Percentiles rank a stretch among this genome's conserved stretches.
Evolutionary conservation across 2,113 vertebrate species (phyloP).

Genomic region (Siniperca chuatsi): DNA sequence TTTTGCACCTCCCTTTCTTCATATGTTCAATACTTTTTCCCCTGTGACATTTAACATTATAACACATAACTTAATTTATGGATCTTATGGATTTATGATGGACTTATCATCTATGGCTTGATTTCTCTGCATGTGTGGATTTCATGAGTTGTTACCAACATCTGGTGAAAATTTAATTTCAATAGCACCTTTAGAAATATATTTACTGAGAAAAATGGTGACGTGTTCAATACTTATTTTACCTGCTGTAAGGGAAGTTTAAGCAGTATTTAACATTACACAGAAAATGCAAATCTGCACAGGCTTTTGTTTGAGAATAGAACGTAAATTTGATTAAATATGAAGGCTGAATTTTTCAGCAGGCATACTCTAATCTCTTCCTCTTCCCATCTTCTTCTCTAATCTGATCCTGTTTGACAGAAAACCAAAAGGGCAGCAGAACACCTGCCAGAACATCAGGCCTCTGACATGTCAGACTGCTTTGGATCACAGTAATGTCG

Average conservation of each 20-base stretch:
- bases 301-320: neutral
- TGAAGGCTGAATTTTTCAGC: neutral
- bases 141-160: no score
- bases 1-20: no score
- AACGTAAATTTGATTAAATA: slow-evolving; percentile 16
- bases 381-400: neutral
- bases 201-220: no score
- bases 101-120: no score
- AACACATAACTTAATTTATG: no score
- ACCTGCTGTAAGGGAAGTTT: neutral
- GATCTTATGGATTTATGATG: no score
- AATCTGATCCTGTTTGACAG: slow-evolving; percentile 36
- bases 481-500: slow-evolving; percentile 27
- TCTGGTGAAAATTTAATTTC: no score
- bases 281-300: neutral
- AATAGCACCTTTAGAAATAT: no score
- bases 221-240: no score
- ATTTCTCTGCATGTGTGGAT: no score
- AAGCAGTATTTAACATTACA: neutral
- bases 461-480: slow-evolving; percentile 35
- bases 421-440: slow-evolving; percentile 41
- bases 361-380: slow-evolving; percentile 8
- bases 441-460: slow-evolving; percentile 3
- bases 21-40: no score
- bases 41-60: no score